phyloP scores from a whole-genome alignment of 2,888 invertebrate species.

The Tiphia femorata region DNA sequence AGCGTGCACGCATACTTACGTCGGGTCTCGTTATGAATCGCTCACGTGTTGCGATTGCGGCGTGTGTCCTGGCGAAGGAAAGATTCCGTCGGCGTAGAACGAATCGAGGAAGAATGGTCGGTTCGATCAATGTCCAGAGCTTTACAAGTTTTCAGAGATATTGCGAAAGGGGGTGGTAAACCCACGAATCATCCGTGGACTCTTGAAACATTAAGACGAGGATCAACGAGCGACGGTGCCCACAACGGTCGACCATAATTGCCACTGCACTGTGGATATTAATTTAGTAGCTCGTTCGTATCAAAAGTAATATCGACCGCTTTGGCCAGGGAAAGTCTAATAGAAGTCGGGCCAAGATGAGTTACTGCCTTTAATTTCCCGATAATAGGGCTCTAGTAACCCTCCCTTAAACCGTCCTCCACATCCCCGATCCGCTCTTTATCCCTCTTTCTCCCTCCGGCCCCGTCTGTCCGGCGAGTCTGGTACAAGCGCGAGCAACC shows the following conservation, averaged over 20 bases:
- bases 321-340: constrained; percentile 60
- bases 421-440: constrained; percentile 20
- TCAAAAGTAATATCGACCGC: constrained; percentile 65
- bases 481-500: constrained; percentile 13
- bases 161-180: too few relatives aligned
- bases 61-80: background rate
- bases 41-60: background rate
- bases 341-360: constrained; percentile 63
- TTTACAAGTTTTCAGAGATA: too few relatives aligned
- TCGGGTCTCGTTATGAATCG: background rate
- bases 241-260: constrained; percentile 57
- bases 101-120: constrained; percentile 7
- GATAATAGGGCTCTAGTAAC: constrained; percentile 60
- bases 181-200: too few relatives aligned
- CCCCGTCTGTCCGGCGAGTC: constrained; percentile 22
- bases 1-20: background rate
- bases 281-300: constrained; percentile 66
- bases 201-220: too few relatives aligned
- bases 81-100: constrained; percentile 16
- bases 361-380: constrained; percentile 65
- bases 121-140: too few relatives aligned
- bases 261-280: constrained; percentile 65
- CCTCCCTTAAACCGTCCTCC: constrained; percentile 29
- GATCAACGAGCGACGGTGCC: background rate
- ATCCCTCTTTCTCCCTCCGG: constrained; percentile 20